Evolutionary conservation across 2,888 invertebrate genomes (phyloP).

Genomic region (Pammene aurita): DNA sequence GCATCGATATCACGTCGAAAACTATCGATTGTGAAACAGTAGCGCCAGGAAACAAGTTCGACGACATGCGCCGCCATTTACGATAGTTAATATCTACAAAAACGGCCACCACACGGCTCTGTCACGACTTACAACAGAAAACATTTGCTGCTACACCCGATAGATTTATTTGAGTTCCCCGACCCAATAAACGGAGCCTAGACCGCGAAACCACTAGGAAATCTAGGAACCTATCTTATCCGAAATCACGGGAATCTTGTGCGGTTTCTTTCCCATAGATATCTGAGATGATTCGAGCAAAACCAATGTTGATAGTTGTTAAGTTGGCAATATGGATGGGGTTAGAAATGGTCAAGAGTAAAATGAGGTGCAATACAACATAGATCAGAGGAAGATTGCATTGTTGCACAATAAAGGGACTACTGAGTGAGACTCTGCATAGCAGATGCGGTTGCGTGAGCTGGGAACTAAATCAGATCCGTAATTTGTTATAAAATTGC

Average conservation of each 20-base stretch:
- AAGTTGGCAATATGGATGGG: constrained; percentile 66
- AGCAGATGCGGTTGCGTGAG: constrained; percentile 73
- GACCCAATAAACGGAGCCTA: constrained; percentile 73
- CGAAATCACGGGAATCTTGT: constrained; percentile 75
- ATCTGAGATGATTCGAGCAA: constrained; percentile 72
- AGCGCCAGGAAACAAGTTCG: constrained; percentile 49
- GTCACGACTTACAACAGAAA: constrained; percentile 73
- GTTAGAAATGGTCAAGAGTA: constrained; percentile 58
- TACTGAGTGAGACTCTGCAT: constrained; percentile 66
- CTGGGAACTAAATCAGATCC: constrained; percentile 75
- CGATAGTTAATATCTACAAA: constrained; percentile 59
- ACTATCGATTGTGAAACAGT: constrained; percentile 28
- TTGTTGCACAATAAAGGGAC: constrained; percentile 72
- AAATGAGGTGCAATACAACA: constrained; percentile 75
- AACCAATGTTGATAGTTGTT: constrained; percentile 73
- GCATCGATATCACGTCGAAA: constrained; percentile 24
- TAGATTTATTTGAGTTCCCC: constrained; percentile 76
- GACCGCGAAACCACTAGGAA: constrained; percentile 79
- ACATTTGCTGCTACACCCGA: constrained; percentile 68
- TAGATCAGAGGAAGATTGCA: constrained; percentile 74
- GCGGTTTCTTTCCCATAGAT: constrained; percentile 77
- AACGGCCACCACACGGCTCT: constrained; percentile 63
- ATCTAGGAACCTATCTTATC: constrained; percentile 77
- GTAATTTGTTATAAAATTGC: constrained; percentile 68
- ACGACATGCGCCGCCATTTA: constrained; percentile 57